Percentiles rank a stretch among this genome's conserved stretches.
Evolutionary conservation across 2,888 invertebrate species (phyloP).

Genomic region (Microdon myrmicae): DNA sequence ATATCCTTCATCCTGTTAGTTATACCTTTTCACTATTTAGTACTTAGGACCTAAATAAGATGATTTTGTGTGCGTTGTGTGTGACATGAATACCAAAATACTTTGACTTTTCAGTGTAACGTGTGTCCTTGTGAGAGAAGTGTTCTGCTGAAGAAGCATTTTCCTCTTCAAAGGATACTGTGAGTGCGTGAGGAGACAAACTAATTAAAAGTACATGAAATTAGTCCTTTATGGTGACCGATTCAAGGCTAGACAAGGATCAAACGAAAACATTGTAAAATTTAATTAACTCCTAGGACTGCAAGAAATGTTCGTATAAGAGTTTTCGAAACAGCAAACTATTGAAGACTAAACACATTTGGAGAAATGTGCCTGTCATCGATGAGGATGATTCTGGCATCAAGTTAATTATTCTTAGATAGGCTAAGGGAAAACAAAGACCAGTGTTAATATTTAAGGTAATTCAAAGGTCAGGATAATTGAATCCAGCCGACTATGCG

Average conservation of each 20-base stretch:
- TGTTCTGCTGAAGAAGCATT: constrained; percentile 2
- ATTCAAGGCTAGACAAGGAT: constrained; percentile 38
- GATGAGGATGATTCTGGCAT: constrained; percentile 33
- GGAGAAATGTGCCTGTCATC: constrained; percentile 8
- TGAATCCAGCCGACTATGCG: no score
- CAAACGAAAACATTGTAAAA: constrained; percentile 48
- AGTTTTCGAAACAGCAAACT: constrained; percentile 26
- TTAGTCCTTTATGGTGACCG: constrained; percentile 21
- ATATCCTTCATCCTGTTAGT: constrained; percentile 31
- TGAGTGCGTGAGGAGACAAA: constrained; percentile 13
- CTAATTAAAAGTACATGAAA: constrained; percentile 31
- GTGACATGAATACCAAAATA: constrained; percentile 42
- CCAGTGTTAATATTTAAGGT: no score
- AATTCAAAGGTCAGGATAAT: no score
- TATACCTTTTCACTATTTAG: constrained; percentile 34
- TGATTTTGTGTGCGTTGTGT: constrained; percentile 16
- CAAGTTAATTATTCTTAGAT: constrained; percentile 49
- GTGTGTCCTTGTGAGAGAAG: constrained; percentile 10
- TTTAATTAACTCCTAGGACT: constrained; percentile 41
- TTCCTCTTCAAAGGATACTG: constrained; percentile 1
- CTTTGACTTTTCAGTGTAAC: constrained; percentile 10
- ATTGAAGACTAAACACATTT: constrained; percentile 24
- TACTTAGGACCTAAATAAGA: constrained; percentile 24
- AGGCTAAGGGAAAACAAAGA: no score
- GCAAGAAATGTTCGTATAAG: constrained; percentile 1